phyloP scores from a whole-genome alignment of 2,797 vertebrate species.

The Hippopotamyrus pictus region DNA sequence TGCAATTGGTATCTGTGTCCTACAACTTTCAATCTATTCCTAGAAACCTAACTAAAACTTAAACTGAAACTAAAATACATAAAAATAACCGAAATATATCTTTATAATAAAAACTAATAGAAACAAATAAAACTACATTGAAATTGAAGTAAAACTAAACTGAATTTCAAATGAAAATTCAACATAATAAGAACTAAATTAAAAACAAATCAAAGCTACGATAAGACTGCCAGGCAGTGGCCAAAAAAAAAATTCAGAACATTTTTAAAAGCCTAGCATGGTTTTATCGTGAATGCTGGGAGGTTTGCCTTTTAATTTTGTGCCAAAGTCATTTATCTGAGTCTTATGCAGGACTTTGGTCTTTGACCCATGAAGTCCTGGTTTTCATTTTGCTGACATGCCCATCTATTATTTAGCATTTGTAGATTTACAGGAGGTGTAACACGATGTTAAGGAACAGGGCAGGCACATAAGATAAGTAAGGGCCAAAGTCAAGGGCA shows the following conservation, averaged over 20 bases:
- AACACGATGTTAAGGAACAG: neutral
- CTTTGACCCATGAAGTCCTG: neutral
- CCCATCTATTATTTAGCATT: neutral
- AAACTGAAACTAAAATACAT: neutral
- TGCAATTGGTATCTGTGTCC: neutral
- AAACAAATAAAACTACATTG: neutral
- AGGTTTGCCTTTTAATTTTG: neutral
- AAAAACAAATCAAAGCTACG: neutral
- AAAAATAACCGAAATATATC: neutral
- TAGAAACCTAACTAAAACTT: neutral
- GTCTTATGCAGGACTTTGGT: neutral
- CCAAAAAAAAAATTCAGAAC: neutral
- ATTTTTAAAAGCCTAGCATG: neutral
- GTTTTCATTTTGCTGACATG: constrained; percentile 1
- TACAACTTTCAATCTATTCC: neutral
- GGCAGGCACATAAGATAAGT: neutral
- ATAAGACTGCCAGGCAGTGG: neutral
- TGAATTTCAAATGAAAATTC: neutral
- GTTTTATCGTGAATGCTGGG: neutral
- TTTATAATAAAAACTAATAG: neutral
- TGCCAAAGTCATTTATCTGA: neutral
- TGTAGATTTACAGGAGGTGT: neutral
- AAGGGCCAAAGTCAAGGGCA: neutral
- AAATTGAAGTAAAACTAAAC: neutral
- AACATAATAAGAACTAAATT: neutral